These are phyloP conservation scores for Potamarius usumacintae DNA, from an alignment of 2,113 vertebrate species.

Conservation along the genomic window DNA sequence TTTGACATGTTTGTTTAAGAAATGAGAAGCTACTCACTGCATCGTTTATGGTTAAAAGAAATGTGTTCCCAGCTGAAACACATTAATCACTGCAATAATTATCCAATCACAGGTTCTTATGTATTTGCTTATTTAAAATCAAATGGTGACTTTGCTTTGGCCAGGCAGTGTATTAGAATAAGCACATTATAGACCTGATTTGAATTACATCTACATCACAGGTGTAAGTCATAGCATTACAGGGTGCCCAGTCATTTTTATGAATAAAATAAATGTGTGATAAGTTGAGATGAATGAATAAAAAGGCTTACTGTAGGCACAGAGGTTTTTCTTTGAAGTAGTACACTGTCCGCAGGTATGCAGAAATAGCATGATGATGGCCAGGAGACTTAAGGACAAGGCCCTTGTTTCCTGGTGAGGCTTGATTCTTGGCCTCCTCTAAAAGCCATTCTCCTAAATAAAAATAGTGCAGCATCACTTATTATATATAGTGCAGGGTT, in stretches of 20 bases:
- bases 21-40: no score
- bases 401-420: conserved; percentile 52
- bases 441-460: conserved; percentile 58
- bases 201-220: not conserved
- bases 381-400: conserved; percentile 62
- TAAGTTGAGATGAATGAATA: not conserved
- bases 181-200: not conserved
- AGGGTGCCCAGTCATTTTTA: not conserved
- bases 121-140: no score
- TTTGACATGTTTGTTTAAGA: no score
- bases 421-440: conserved; percentile 48
- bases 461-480: not conserved
- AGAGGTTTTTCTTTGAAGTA: conserved; percentile 55
- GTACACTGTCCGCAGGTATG: conserved; percentile 44
- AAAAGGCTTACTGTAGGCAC: conserved; percentile 57
- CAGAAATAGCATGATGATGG: conserved; percentile 58
- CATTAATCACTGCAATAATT: no score
- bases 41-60: no score
- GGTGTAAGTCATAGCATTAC: not conserved
- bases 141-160: no score
- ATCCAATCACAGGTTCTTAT: no score
- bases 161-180: not conserved
- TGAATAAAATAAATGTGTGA: not conserved
- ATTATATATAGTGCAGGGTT: not conserved
- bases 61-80: no score